phyloP scores from a whole-genome alignment of 92 coral and sea anemone species.

The Siderastrea siderea region DNA sequence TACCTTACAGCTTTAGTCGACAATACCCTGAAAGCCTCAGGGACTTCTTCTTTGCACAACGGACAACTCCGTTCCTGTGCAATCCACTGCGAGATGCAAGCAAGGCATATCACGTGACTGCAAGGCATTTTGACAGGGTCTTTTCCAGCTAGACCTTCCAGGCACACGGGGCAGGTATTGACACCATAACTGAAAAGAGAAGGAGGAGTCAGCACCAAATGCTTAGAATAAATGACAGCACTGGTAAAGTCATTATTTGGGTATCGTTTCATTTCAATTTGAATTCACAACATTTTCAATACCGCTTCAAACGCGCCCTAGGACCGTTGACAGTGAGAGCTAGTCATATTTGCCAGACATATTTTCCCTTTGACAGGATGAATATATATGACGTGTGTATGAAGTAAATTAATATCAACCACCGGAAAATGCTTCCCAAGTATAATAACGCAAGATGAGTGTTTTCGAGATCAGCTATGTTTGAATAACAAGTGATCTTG shows the following conservation, averaged over 20 bases:
- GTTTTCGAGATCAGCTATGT: no score
- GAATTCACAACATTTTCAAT: no score
- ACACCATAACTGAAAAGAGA: conserved; percentile 47
- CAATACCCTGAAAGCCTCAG: conserved; percentile 47
- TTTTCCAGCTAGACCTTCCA: conserved; percentile 42
- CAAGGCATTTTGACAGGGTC: conserved; percentile 76
- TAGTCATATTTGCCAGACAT: no score
- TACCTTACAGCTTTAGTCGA: conserved; percentile 43
- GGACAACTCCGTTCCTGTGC: conserved; percentile 56
- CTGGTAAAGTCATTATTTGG: neutral
- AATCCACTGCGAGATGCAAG: conserved; percentile 59
- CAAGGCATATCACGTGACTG: conserved; percentile 60
- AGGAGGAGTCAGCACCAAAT: neutral
- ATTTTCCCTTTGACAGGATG: no score
- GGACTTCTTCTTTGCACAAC: conserved; percentile 42
- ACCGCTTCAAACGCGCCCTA: no score
- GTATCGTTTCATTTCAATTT: no score
- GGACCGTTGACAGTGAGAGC: no score
- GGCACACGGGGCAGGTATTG: conserved; percentile 57
- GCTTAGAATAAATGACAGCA: neutral
- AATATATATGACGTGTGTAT: no score
- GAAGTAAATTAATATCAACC: no score
- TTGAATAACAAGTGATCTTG: no score
- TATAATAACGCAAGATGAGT: no score
- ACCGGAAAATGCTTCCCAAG: no score